Conservation (phyloP, 2,888 invertebrate genomes). For the Acleris laterana region DNA sequence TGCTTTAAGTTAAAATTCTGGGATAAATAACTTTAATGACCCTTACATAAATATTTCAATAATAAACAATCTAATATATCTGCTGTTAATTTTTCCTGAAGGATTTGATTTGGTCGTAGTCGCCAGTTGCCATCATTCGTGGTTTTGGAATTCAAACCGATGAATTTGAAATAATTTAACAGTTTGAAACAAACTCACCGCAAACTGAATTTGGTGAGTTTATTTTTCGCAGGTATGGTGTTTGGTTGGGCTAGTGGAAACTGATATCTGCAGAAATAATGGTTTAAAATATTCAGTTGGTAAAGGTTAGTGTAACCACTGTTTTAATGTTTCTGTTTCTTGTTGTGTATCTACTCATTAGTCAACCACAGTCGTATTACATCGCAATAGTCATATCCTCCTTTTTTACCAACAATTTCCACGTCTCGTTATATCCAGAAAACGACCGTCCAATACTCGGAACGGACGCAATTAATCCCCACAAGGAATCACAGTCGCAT, state of each 20-base stretch:
- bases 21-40: too few relatives aligned
- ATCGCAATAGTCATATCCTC: too few relatives aligned
- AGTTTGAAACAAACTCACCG: neutral
- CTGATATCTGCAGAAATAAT: neutral
- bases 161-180: neutral
- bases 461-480: conserved; percentile 36
- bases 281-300: too few relatives aligned
- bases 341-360: too few relatives aligned
- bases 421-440: neutral
- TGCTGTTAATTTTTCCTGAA: too few relatives aligned
- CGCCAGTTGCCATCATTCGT: neutral
- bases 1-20: too few relatives aligned
- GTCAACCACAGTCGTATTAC: too few relatives aligned
- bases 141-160: neutral
- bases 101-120: neutral
- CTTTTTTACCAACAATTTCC: neutral
- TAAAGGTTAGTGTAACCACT: neutral
- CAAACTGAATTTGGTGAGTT: conserved; percentile 2
- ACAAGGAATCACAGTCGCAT: conserved; percentile 36
- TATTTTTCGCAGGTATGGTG: conserved; percentile 8
- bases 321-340: too few relatives aligned
- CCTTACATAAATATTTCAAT: too few relatives aligned
- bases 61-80: too few relatives aligned
- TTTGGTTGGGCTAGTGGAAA: conserved; percentile 1
- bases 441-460: conserved; percentile 26